Evolutionary conservation across 1,140 invertebrate genomes (phyloP).

Genomic region (Mizuhopecten yessoensis): DNA sequence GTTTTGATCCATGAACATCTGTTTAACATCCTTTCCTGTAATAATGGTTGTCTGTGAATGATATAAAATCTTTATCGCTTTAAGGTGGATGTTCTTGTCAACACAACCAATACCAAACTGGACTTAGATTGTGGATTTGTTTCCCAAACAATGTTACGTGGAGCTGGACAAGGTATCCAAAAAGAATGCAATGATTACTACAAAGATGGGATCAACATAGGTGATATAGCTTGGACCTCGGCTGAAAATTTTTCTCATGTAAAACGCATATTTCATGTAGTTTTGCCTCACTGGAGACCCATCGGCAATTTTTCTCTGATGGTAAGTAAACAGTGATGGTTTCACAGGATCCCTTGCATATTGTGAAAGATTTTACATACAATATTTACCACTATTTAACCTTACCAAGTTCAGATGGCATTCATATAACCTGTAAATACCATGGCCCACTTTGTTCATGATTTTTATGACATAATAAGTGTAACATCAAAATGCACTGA

Average conservation of each 20-base stretch:
- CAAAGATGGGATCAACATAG: slow-evolving; percentile 38
- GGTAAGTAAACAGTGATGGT: neutral
- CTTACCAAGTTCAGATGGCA: too few relatives aligned
- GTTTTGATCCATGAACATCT: too few relatives aligned
- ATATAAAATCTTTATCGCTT: neutral
- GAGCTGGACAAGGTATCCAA: slow-evolving; percentile 43
- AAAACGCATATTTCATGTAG: slow-evolving; percentile 46
- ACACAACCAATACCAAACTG: slow-evolving; percentile 22
- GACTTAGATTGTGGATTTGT: slow-evolving; percentile 45
- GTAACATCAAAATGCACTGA: too few relatives aligned
- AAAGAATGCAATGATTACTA: slow-evolving; percentile 41
- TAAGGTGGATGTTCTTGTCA: slow-evolving; percentile 45
- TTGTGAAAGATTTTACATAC: too few relatives aligned
- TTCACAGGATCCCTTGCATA: too few relatives aligned
- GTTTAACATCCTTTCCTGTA: too few relatives aligned
- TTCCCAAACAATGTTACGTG: slow-evolving; percentile 8
- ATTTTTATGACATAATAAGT: too few relatives aligned
- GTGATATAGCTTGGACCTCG: slow-evolving; percentile 47
- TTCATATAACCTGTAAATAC: too few relatives aligned
- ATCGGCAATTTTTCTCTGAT: neutral
- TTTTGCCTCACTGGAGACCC: slow-evolving; percentile 2
- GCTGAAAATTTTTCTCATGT: slow-evolving; percentile 21
- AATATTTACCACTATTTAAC: too few relatives aligned
- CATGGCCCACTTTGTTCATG: too few relatives aligned
- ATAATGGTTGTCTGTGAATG: too few relatives aligned